Evolutionary conservation across 2,888 invertebrate species (phyloP), one percentile per base, ranked within the genome.

Genomic region (Phlogophora meticulosa): DNA sequence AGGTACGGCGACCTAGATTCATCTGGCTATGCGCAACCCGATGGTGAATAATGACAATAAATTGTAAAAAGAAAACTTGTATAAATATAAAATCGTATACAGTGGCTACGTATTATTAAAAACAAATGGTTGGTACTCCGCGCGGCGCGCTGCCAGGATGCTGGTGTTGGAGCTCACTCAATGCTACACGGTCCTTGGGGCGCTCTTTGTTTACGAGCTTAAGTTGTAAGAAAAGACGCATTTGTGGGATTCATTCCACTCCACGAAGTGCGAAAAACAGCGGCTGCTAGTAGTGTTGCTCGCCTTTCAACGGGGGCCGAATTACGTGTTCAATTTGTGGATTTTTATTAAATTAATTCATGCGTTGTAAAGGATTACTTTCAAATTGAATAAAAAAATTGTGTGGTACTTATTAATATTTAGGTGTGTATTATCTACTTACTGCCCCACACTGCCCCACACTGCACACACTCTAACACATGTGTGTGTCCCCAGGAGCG

Each of bases 401-500:
- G 13, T 36, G 24, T 10, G n/a, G n/a, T n/a, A n/a, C 7, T 52
- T 22, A 34, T 34, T n/a, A 20, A 15, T 20, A 4, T 49, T 4
- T 3, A 24, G 24, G 17, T 48, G 5, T 7, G 4, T 22, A 11
- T n/a, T n/a, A 2, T 7, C 20, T 20, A 5, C 13, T 34, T 22
- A 45, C 9, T 57, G 43, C 32, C 17, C 17, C 1, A 7, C 7
- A 17, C 7, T 17, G 17, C n/a, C n/a, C n/a, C n/a, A 7, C n/a
- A 32, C 3, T 20, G 7, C 10, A 11, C 2, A 2, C 1, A 1
- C 11, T 1, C 4, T 60, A 38, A 51, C 36, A 1, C 7, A 11
- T 1, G 10, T 2, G 15, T 40, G 1, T 38, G 24, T 46, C 64
- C 61, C 89, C 91, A 98, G 98, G 99, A 99, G 92, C 97, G 98